Evolutionary conservation across 2,888 invertebrate species (phyloP), one percentile per base, ranked within the genome.

Genomic region (Pristionchus arcanus): DNA sequence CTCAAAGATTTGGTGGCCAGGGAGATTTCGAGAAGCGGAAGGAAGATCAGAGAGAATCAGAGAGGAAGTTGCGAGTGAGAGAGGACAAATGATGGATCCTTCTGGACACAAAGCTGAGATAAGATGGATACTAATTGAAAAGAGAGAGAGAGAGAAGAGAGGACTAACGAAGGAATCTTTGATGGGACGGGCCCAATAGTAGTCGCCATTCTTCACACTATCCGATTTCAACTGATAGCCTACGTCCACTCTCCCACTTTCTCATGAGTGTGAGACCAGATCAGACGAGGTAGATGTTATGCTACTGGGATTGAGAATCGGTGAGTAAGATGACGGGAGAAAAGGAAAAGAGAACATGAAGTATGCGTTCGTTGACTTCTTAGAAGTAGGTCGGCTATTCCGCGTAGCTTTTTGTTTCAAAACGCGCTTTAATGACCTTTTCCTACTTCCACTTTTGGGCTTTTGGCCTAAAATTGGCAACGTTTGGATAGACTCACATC

Each of bases 91-190:
- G 74, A 74, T 74, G 74, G 74, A 74, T 25, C 21, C 37, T 21
- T 34, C 68, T 31, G 31, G 74, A 21, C 31, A 74, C 21, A 34
- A 16, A 15, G 49, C 74, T 16, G 81, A 81, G 81, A 81, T 81
- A 81, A 81, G 74, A 31, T 77, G 77, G 49, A 28, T 42, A 53
- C 81, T 81, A 81, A 81, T 81, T 81, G 81, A 81, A 81, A 81
- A 77, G 25, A 81, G 68, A 68, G 31, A n/a, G 68, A 68, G 68
- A 77, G 81, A 81, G 81, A 81, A 81, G 81, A 81, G 81, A 81
- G 13, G 49, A 28, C 81, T 81, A 81, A 81, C 81, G 81, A 81
- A 81, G 81, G 81, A 81, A 81, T 81, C 81, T n/a, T 16, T 49
- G 49, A 42, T 28, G 42, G 21, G n/a, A n/a, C n/a, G n/a, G n/a